These are phyloP conservation scores for Diuraphis noxia DNA, from an alignment of 1,140 invertebrate species.

Conservation along the genomic window DNA sequence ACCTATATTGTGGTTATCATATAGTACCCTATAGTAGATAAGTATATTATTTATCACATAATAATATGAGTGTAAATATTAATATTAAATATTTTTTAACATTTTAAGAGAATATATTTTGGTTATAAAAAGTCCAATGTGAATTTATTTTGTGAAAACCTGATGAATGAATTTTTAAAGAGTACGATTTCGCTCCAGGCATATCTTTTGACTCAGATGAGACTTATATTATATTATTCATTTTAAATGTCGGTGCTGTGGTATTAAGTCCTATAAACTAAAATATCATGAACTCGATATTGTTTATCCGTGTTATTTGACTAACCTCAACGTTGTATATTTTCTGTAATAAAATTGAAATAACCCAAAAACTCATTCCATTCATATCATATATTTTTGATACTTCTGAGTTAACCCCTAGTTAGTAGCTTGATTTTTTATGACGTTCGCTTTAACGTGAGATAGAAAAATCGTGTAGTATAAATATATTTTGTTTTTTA, in stretches of 20 bases:
- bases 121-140: background rate
- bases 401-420: background rate
- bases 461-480: background rate
- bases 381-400: background rate
- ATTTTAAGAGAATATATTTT: background rate
- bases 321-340: background rate
- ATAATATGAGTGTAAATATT: background rate
- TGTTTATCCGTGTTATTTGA: background rate
- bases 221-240: background rate
- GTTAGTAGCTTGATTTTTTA: background rate
- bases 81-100: background rate
- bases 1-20: too few species aligned
- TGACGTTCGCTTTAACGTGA: background rate
- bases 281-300: background rate
- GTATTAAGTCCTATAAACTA: background rate
- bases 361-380: background rate
- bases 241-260: background rate
- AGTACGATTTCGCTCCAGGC: background rate
- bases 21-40: too few species aligned
- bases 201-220: background rate
- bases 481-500: too few species aligned
- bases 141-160: background rate
- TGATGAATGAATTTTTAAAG: background rate
- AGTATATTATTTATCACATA: background rate
- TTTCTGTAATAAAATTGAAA: background rate